Percentiles rank a stretch among this genome's conserved stretches.
Conservation (phyloP, 2,888 invertebrate species). For the Thalpophila matura region DNA sequence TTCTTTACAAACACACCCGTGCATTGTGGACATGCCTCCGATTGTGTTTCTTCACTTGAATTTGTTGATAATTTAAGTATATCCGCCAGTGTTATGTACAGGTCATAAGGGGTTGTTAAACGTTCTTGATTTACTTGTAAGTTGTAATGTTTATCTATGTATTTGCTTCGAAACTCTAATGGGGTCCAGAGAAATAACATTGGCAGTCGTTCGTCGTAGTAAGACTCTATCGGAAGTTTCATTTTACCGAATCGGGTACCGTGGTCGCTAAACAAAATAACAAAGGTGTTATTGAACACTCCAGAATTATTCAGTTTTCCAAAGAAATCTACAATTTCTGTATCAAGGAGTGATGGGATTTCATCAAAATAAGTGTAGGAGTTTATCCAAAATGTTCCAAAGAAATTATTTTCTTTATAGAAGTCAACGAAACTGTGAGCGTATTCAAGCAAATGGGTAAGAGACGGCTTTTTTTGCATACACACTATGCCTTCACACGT, state of each 20-base stretch:
- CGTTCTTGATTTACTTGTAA: slow-evolving; percentile 92
- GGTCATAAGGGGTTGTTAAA: slow-evolving; percentile 94
- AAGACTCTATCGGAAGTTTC: slow-evolving; percentile 93
- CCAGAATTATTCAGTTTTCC: slow-evolving; percentile 87
- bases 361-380: slow-evolving; percentile 93
- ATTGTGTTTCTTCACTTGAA: slow-evolving; percentile 71
- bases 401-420: slow-evolving; percentile 91
- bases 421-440: slow-evolving; percentile 91
- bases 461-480: slow-evolving; percentile 87
- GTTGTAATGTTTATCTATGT: slow-evolving; percentile 90
- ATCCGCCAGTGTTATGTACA: slow-evolving; percentile 93
- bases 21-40: slow-evolving; percentile 92
- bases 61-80: slow-evolving; percentile 85
- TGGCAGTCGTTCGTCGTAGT: slow-evolving; percentile 94
- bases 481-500: slow-evolving; percentile 80
- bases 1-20: slow-evolving; percentile 91
- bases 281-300: slow-evolving; percentile 91
- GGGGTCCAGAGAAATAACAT: slow-evolving; percentile 94
- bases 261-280: slow-evolving; percentile 94
- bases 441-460: slow-evolving; percentile 92
- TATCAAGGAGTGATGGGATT: slow-evolving; percentile 91
- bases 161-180: slow-evolving; percentile 87
- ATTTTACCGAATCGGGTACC: slow-evolving; percentile 94
- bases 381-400: slow-evolving; percentile 94
- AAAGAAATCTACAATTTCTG: slow-evolving; percentile 89